Evolutionary conservation across 1,140 invertebrate genomes (phyloP).

Genomic region (Drosophila mojavensis): DNA sequence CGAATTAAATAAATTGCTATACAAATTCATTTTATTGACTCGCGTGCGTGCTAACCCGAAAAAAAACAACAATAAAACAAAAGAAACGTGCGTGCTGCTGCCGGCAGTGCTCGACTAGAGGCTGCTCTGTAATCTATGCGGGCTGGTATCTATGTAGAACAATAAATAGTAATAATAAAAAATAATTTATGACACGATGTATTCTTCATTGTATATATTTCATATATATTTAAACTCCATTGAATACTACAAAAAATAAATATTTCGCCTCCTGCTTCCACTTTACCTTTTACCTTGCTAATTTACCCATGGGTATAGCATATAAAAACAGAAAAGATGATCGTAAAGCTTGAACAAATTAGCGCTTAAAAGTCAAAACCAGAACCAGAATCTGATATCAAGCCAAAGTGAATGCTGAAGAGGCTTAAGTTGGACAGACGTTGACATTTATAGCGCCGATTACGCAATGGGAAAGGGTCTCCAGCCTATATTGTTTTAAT

Average conservation of each 20-base stretch:
- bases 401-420: constrained; percentile 28
- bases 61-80: constrained; percentile 15
- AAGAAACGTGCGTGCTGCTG: not conserved
- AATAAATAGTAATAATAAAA: not conserved
- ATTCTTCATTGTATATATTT: no score
- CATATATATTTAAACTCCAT: no score
- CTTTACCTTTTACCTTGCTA: no score
- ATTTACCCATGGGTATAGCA: no score
- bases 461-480: constrained; percentile 62
- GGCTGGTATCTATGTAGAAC: no score
- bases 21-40: constrained; percentile 68
- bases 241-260: no score
- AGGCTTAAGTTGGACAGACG: constrained; percentile 23
- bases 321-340: constrained; percentile 11
- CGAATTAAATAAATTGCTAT: constrained; percentile 68
- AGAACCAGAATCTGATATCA: constrained; percentile 29
- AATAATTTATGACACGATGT: not conserved
- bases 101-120: not conserved
- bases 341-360: constrained; percentile 39
- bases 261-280: no score
- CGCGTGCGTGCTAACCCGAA: constrained; percentile 54
- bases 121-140: not conserved
- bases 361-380: constrained; percentile 34
- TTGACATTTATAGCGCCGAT: constrained; percentile 56
- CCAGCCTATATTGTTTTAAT: constrained; percentile 10